A percentile compares a stretch with the other conserved stretches of the same genome.
These are phyloP conservation scores for Mus spretus DNA, from an alignment of 2,797 vertebrate genomes.

Conservation along the genomic window DNA sequence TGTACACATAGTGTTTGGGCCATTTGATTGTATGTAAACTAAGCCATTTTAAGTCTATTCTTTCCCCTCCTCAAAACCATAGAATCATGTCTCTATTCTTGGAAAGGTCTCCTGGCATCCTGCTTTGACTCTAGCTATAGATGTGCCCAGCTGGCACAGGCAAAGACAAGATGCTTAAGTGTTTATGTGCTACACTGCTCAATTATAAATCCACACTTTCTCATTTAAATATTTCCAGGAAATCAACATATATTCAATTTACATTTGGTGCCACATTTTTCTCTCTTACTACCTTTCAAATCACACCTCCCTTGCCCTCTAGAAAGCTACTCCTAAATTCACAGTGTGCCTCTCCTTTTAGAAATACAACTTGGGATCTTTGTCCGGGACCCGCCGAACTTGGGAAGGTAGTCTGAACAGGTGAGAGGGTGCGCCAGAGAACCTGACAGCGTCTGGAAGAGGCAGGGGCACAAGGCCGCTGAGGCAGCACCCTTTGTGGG, in stretches of 20 bases:
- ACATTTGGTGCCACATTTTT: constrained; percentile 36
- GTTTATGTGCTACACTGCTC: constrained; percentile 55
- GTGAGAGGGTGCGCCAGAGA: too few species aligned
- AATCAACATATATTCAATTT: constrained; percentile 3
- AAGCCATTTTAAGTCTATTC: background rate
- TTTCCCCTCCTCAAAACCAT: background rate
- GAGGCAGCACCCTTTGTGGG: too few species aligned
- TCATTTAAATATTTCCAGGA: constrained; percentile 62
- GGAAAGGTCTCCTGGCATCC: background rate
- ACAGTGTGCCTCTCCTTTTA: background rate
- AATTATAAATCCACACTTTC: constrained; percentile 48
- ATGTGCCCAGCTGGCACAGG: constrained; percentile 60
- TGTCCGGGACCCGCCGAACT: too few species aligned
- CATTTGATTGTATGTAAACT: constrained; percentile 68
- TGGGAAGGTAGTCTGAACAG: too few species aligned
- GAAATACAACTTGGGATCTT: background rate
- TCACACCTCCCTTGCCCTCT: background rate
- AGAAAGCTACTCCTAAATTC: constrained; percentile 42
- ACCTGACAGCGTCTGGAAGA: too few species aligned
- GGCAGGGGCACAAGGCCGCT: too few species aligned
- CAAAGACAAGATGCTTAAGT: constrained; percentile 56
- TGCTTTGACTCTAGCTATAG: constrained; percentile 58
- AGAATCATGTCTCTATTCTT: background rate
- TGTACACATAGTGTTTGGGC: constrained; percentile 23
- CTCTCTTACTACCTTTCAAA: background rate